A percentile compares a stretch with the other conserved stretches of the same genome.
Conservation (phyloP, 2,113 vertebrate species). For the Silurus asotus region DNA sequence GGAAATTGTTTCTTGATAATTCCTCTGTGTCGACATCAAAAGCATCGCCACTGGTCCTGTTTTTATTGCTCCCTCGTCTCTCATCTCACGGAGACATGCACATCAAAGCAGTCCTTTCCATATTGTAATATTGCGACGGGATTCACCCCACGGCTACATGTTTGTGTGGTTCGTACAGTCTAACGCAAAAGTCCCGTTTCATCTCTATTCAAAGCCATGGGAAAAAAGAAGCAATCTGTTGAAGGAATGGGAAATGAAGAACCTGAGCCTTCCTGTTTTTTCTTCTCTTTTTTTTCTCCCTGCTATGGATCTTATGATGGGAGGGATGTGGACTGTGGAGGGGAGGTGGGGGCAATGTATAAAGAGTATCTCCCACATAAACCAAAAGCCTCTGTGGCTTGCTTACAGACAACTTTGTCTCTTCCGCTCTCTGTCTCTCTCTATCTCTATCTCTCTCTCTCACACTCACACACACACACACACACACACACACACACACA, state of each 20-base stretch:
- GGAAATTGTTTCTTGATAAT: conserved; percentile 52
- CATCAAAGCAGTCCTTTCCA: conserved; percentile 59
- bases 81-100: conserved; percentile 56
- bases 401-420: conserved; percentile 37
- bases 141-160: conserved; percentile 53
- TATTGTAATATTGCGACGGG: conserved; percentile 54
- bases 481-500: conserved; percentile 10
- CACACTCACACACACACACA: conserved; percentile 9
- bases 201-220: conserved; percentile 62
- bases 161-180: conserved; percentile 54
- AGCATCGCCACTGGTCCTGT: conserved; percentile 50
- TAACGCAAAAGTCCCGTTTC: conserved; percentile 56
- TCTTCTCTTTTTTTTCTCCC: conserved; percentile 42
- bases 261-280: conserved; percentile 61
- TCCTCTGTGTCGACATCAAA: conserved; percentile 58
- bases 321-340: conserved; percentile 46
- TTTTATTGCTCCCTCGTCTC: conserved; percentile 58
- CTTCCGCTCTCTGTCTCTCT: conserved; percentile 7
- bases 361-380: conserved; percentile 53
- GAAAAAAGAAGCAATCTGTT: conserved; percentile 63
- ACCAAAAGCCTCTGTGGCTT: conserved; percentile 43
- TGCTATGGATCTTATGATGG: conserved; percentile 58
- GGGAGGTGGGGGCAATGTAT: conserved; percentile 44
- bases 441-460: neutral
- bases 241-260: conserved; percentile 66